These are phyloP conservation scores for Promerops cafer DNA, from an alignment of 2,113 vertebrate genomes.

Conservation along the genomic window DNA sequence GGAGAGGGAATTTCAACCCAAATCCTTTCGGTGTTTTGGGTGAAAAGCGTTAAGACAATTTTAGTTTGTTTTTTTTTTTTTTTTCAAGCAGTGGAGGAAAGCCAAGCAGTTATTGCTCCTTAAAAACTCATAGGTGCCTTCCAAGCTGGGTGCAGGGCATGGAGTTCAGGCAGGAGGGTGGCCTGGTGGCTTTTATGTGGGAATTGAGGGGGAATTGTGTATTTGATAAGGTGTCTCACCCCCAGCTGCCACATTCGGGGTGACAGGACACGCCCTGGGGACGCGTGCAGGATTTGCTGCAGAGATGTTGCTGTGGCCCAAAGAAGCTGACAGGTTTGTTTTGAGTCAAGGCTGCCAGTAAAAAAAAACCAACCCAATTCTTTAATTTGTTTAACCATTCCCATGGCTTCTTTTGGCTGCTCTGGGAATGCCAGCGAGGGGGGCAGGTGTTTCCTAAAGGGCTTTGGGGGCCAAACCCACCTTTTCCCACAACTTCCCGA, in stretches of 20 bases:
- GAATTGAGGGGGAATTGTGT: fast-evolving
- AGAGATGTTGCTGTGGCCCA: not conserved
- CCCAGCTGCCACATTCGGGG: not conserved
- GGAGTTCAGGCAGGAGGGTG: not conserved
- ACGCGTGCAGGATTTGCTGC: fast-evolving
- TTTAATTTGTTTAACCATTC: not conserved
- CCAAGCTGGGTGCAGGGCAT: not conserved
- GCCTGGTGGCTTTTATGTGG: not conserved
- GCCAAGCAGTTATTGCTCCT: fast-evolving
- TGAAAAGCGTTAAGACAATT: not conserved
- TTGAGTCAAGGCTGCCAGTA: not conserved
- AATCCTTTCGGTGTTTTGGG: not conserved
- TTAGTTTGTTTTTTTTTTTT: not conserved
- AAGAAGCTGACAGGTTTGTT: fast-evolving
- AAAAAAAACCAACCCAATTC: not conserved
- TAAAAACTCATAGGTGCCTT: not conserved
- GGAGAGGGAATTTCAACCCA: not conserved
- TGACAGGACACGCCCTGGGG: not conserved
- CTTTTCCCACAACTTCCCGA: not conserved
- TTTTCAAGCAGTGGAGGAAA: not conserved
- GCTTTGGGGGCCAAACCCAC: not conserved
- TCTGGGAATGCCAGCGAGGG: not conserved
- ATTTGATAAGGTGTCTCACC: not conserved
- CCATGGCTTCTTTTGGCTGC: not conserved
- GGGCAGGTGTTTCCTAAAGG: not conserved